Percentiles rank a stretch among this genome's conserved stretches.
These are phyloP conservation scores for Alouatta palliata DNA, from an alignment of 2,113 vertebrate species.

Conservation along the genomic window DNA sequence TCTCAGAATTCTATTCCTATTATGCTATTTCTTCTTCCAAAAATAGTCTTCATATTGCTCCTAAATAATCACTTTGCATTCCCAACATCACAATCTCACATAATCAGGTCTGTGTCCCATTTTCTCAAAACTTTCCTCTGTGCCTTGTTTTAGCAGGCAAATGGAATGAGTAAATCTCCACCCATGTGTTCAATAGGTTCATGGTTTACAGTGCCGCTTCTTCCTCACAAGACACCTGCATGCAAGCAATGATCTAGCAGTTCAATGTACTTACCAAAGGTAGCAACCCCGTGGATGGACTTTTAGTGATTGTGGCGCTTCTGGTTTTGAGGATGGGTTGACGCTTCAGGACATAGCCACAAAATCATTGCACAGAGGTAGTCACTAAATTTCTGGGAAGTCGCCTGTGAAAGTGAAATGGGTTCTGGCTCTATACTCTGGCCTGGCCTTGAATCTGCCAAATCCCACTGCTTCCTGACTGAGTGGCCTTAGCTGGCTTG, in stretches of 20 bases:
- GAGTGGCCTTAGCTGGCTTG: not conserved
- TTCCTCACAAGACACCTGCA: not conserved
- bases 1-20: not conserved
- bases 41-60: not conserved
- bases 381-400: not conserved
- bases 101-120: not conserved
- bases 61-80: not conserved
- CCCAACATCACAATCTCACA: not conserved
- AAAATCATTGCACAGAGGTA: not conserved
- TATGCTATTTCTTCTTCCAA: not conserved
- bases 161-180: not conserved
- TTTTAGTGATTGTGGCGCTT: no score
- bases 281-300: no score
- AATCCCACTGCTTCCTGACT: not conserved
- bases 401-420: not conserved
- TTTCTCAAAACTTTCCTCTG: not conserved
- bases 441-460: not conserved
- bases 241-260: not conserved
- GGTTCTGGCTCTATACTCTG: not conserved
- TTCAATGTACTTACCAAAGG: not conserved
- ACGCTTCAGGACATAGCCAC: not conserved
- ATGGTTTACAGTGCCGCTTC: not conserved
- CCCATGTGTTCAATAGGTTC: not conserved
- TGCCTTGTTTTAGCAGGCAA: not conserved
- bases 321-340: rapidly evolving